A percentile compares a stretch with the other conserved stretches of the same genome.
phyloP scores from a whole-genome alignment of 2,888 invertebrate genomes.

The Ichneumoninae sp. region DNA sequence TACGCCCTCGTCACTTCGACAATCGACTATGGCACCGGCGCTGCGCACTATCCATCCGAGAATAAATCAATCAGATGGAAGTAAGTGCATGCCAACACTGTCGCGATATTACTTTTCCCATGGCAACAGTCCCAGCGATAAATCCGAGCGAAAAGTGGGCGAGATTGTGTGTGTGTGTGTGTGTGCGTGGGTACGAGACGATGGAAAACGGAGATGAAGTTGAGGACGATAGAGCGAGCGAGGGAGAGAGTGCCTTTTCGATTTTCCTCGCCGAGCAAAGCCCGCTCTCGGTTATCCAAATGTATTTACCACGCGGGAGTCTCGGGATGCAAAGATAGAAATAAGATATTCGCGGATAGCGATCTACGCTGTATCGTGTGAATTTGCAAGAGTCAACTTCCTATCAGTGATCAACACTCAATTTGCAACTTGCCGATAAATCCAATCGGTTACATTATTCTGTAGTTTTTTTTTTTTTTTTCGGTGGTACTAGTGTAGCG shows the following conservation, averaged over 20 bases:
- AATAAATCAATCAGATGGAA: conserved; percentile 68
- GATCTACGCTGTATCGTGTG: neutral
- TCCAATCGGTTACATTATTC: neutral
- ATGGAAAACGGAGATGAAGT: conserved; percentile 42
- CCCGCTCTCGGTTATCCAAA: conserved; percentile 58
- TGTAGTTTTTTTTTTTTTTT: neutral
- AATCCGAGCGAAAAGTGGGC: conserved; percentile 52
- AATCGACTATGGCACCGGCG: conserved; percentile 30
- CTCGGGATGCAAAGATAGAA: conserved; percentile 24
- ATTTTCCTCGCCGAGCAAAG: conserved; percentile 46
- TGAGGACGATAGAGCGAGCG: conserved; percentile 40
- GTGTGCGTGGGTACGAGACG: conserved; percentile 3
- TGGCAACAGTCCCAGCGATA: conserved; percentile 64
- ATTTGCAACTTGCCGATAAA: conserved; percentile 43
- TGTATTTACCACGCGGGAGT: conserved; percentile 52
- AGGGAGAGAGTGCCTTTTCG: conserved; percentile 27
- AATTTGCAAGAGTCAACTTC: conserved; percentile 34
- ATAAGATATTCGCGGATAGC: conserved; percentile 43
- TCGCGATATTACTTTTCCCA: conserved; percentile 66
- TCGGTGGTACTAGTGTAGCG: neutral
- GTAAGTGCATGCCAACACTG: conserved; percentile 61
- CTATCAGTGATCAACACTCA: conserved; percentile 17
- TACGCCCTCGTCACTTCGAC: neutral
- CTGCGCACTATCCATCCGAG: conserved; percentile 13
- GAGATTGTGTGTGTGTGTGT: conserved; percentile 6